Evolutionary conservation across 2,797 vertebrate genomes (phyloP), one percentile per base, ranked within the genome.

Genomic region (Poeciliopsis paucimaculata): DNA sequence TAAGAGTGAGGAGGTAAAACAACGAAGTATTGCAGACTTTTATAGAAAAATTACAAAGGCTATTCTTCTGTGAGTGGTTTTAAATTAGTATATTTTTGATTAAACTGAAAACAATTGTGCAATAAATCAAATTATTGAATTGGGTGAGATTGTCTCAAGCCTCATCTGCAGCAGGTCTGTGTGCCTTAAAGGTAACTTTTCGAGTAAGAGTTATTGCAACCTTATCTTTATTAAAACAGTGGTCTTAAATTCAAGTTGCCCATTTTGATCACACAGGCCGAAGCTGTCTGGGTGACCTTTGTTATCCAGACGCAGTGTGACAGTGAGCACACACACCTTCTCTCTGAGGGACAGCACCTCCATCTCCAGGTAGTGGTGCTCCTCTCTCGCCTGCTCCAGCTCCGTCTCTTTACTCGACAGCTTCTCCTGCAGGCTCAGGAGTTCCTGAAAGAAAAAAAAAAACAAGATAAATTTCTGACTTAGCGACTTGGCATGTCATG

Each of bases 371-470:
- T 83, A 88, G 46, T 94, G 95, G 73, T 97, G 97, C 74, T 98
- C 97, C 45, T 98, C 97, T 87, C 95, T 96, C 0, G 97, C 97
- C 92, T 97, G 96, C 78, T 98, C 97, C 90, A 99, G 82, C 90
- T 99, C 98, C 0, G 94, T 95, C 74, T 98, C 98, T 82, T 97
- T 98, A 79, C 91, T 96, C 79, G 95, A 96, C 92, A 98, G 91
- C 92, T 98, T 97, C 77, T 98, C 97, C 90, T 98, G 97, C 80
- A 99, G 96, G 73, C 93, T 96, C 84, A 97, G 89, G 80, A 99
- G 91, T 96, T 99, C 97, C 98, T 99, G 93, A 45, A 81, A 82
- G 7, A 89, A 53, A 51, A 15, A 53, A 9, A 5, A 46, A 78
- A 49, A 88, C 75, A 10, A 80, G 9, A 76, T 6, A 20, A 26